Percentiles rank a stretch among this genome's conserved stretches.
Conservation (phyloP, 2,113 vertebrate genomes). For the Choloepus hoffmanni region DNA sequence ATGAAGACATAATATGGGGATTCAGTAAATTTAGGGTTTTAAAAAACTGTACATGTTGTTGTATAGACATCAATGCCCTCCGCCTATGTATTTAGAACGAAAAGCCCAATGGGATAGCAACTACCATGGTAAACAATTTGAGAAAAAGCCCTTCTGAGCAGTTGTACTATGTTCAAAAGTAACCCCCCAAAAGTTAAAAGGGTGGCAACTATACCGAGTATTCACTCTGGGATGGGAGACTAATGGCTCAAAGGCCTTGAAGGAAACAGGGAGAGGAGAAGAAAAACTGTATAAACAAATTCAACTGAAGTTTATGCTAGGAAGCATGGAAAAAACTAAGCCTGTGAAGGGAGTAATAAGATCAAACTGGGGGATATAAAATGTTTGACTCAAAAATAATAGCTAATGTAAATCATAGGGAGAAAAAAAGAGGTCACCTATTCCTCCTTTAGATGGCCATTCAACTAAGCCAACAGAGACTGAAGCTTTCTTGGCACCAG, state of each 20-base stretch:
- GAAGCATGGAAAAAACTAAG: conserved; percentile 73
- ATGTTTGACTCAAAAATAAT: conserved; percentile 53
- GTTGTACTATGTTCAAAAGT: conserved; percentile 69
- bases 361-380: conserved; percentile 72
- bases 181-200: conserved; percentile 81
- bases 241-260: conserved; percentile 76
- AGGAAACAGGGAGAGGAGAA: conserved; percentile 76
- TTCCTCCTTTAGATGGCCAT: neutral
- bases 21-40: conserved; percentile 70
- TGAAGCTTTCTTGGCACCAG: conserved; percentile 11
- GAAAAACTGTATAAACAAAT: conserved; percentile 61
- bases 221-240: conserved; percentile 23
- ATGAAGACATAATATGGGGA: conserved; percentile 77
- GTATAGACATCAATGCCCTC: conserved; percentile 68
- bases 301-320: conserved; percentile 54
- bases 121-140: conserved; percentile 61
- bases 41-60: conserved; percentile 76
- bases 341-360: conserved; percentile 71
- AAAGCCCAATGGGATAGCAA: conserved; percentile 75
- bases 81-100: conserved; percentile 69
- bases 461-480: neutral
- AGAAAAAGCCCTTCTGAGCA: conserved; percentile 75
- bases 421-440: neutral
- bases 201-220: conserved; percentile 67
- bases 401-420: conserved; percentile 12